Base-by-base conservation (phyloP, 2,113 vertebrate species). In the Labrus mixtus region DNA sequence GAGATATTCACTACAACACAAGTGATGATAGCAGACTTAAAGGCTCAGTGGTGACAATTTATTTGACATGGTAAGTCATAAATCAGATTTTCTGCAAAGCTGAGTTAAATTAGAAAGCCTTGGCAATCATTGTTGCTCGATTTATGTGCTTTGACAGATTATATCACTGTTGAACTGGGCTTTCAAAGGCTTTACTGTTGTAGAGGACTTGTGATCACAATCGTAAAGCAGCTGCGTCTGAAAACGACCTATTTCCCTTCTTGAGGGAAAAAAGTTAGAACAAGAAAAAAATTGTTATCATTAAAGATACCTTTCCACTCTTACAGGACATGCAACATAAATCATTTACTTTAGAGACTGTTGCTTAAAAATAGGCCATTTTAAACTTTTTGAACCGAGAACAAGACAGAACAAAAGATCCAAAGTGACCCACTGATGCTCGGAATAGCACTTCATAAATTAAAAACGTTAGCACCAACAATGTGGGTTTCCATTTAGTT, bases 21-120 rank as follows among this genome's bases (percentile, higher is more conserved):
- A 59, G 33, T 20, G 54, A 67, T 23, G 51, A 62, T 20, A 39
- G 58, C 8, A 11, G 75, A n/a, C 23, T 33, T 50, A 60, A 6
- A 19, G 46, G 63, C 55, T 68, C 64, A 29, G 15, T n/a, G 59
- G 61, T 82, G 81, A 78, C 16, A 8, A 66, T 53, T 64, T 70
- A 29, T 15, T 22, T 15, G 33, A 70, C 12, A 66, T 50, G n/a
- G 53, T 65, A 55, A 77, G 60, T 68, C 53, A 29, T 68, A 25
- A 88, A 82, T 80, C 73, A 79, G 13, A 67, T 22, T 33, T 33
- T 33, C 36, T 25, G 59, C 22, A 22, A 22, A 54, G 54, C 41
- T 75, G 55, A 61, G 65, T 60, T 11, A 56, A 48, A 45, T 37
- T 54, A 69, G 25, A 48, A 10, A 51, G 46, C 9, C 12, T 1